Conservation (phyloP, 2,888 invertebrate species). For the Papilio demoleus region DNA sequence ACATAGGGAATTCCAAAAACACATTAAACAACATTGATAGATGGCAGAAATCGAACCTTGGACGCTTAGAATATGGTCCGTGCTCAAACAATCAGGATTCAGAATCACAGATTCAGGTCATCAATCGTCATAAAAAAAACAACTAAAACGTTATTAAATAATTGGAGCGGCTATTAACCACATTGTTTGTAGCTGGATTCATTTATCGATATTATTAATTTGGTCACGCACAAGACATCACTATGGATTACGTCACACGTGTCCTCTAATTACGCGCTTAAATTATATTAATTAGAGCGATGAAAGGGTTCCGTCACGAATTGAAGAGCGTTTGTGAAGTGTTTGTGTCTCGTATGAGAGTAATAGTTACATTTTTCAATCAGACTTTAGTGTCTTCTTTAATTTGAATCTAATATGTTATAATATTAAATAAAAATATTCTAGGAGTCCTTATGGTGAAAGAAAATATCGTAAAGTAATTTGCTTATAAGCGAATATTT, state of each 20-base stretch:
- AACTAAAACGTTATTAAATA: neutral
- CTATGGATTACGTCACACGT: constrained; percentile 65
- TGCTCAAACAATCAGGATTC: too few species aligned
- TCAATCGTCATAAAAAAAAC: too few species aligned
- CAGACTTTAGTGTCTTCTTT: constrained; percentile 15
- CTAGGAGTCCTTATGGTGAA: too few species aligned
- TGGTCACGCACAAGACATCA: constrained; percentile 46
- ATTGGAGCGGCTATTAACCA: neutral
- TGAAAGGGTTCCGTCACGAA: constrained; percentile 76
- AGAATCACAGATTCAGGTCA: too few species aligned
- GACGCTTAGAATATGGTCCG: too few species aligned
- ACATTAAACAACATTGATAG: too few species aligned
- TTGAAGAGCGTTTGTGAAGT: constrained; percentile 62
- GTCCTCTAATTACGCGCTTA: constrained; percentile 77
- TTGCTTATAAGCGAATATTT: too few species aligned
- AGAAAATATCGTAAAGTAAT: too few species aligned
- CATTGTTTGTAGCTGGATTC: neutral
- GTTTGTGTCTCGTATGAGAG: constrained; percentile 57
- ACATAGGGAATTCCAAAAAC: too few species aligned
- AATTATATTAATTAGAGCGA: constrained; percentile 81
- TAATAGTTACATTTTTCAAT: constrained; percentile 57
- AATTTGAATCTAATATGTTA: too few species aligned
- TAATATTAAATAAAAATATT: too few species aligned
- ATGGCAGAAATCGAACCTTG: too few species aligned
- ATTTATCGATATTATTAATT: constrained; percentile 24